These are phyloP conservation scores for Plagiodera versicolora DNA, from an alignment of 2,888 invertebrate genomes.

Conservation along the genomic window DNA sequence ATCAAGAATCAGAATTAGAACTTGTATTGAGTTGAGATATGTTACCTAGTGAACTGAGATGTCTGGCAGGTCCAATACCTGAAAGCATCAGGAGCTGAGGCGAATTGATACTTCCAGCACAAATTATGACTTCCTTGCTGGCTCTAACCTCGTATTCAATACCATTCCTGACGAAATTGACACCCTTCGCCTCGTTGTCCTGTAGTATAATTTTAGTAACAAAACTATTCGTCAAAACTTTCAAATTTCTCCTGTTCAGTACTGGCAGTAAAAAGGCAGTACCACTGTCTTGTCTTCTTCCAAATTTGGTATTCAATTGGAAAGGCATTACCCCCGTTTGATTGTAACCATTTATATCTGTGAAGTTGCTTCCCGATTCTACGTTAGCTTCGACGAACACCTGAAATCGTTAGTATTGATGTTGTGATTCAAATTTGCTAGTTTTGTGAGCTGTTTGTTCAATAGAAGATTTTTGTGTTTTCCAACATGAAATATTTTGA, in stretches of 20 bases:
- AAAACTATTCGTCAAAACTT: slow-evolving; percentile 68
- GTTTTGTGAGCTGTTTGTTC: too few species aligned
- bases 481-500: too few species aligned
- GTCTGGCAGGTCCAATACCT: slow-evolving; percentile 70
- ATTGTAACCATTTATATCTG: slow-evolving; percentile 68
- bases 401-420: too few species aligned
- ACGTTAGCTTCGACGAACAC: slow-evolving; percentile 25
- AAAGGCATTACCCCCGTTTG: slow-evolving; percentile 66
- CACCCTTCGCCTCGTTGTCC: slow-evolving; percentile 63
- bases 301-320: slow-evolving; percentile 70
- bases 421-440: too few species aligned
- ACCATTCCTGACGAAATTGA: slow-evolving; percentile 66
- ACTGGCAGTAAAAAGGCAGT: slow-evolving; percentile 76
- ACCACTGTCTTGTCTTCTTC: slow-evolving; percentile 75
- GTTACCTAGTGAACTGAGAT: slow-evolving; percentile 60
- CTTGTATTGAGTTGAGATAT: too few species aligned
- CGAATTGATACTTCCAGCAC: slow-evolving; percentile 78
- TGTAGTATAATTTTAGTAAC: slow-evolving; percentile 64
- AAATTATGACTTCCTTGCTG: slow-evolving; percentile 73
- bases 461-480: too few species aligned
- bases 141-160: slow-evolving; percentile 59
- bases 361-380: slow-evolving; percentile 68
- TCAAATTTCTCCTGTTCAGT: slow-evolving; percentile 64
- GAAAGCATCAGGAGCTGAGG: slow-evolving; percentile 83
- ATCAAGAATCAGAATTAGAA: too few species aligned